Percentiles rank a stretch among this genome's conserved stretches.
Conservation (phyloP, 2,113 vertebrate genomes). For the Abramis brama region DNA sequence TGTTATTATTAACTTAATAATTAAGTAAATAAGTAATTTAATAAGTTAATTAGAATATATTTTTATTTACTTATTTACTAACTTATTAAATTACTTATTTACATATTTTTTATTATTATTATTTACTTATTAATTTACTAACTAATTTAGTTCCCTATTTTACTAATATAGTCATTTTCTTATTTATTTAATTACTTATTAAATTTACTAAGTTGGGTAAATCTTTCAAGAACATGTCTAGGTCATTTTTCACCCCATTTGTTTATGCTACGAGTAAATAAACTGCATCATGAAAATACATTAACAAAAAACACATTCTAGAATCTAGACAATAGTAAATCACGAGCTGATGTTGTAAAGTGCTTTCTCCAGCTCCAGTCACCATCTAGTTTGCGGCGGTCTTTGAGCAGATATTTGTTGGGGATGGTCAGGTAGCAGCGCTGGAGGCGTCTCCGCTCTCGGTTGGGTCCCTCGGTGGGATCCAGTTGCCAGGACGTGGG, state of each 20-base stretch:
- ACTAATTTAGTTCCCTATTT: not conserved
- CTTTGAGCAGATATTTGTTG: slow-evolving; percentile 95
- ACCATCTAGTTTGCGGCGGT: slow-evolving; percentile 91
- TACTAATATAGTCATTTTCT: not conserved
- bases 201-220: not conserved
- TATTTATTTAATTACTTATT: not conserved
- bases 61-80: not conserved
- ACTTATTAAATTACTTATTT: not conserved
- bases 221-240: no score
- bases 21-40: no score
- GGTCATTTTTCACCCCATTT: not conserved
- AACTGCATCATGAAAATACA: not conserved
- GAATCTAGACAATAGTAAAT: not conserved
- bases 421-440: slow-evolving; percentile 96
- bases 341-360: not conserved
- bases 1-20: not conserved
- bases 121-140: no score
- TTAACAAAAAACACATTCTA: not conserved
- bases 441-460: slow-evolving; percentile 92
- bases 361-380: slow-evolving; percentile 20
- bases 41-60: no score
- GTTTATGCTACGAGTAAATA: not conserved
- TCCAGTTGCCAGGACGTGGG: slow-evolving; percentile 97
- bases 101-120: not conserved
- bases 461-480: slow-evolving; percentile 94